Conservation (phyloP, 2,797 vertebrate genomes). For the Silurus lanzhouensis region DNA sequence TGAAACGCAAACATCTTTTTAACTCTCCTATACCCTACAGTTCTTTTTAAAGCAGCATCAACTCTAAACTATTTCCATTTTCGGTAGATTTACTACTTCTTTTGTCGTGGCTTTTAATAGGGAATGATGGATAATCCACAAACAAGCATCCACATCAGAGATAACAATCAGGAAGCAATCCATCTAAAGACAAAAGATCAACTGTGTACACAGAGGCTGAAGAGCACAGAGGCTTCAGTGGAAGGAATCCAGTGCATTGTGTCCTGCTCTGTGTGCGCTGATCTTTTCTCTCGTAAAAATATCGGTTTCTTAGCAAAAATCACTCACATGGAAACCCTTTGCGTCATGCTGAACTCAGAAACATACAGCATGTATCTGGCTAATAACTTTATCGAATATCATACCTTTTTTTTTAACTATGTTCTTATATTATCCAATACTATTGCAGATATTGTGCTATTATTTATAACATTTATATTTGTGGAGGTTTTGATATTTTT, state of each 20-base stretch:
- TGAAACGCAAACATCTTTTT: not conserved
- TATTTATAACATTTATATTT: too few relatives aligned
- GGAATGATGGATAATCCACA: conserved; percentile 46
- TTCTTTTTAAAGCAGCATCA: not conserved
- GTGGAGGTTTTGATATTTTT: not conserved
- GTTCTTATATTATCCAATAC: too few relatives aligned
- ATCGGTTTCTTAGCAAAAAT: conserved; percentile 46
- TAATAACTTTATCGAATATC: too few relatives aligned
- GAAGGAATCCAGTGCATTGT: conserved; percentile 46
- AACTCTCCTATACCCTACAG: not conserved
- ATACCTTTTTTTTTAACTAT: too few relatives aligned
- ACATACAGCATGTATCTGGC: not conserved
- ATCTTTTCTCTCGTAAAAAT: conserved; percentile 38
- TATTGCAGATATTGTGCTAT: not conserved
- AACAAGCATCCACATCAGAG: conserved; percentile 46
- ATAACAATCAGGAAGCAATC: conserved; percentile 60
- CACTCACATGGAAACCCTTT: not conserved
- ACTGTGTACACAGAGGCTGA: conserved; percentile 26
- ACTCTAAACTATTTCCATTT: conserved; percentile 19
- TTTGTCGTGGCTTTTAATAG: conserved; percentile 44
- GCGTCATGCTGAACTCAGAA: not conserved
- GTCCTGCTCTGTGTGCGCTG: conserved; percentile 27
- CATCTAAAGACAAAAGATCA: conserved; percentile 55
- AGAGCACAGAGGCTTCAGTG: conserved; percentile 23
- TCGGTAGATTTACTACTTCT: conserved; percentile 39